Evolutionary conservation across 1,140 invertebrate genomes (phyloP).

Genomic region (Habropoda laboriosa): DNA sequence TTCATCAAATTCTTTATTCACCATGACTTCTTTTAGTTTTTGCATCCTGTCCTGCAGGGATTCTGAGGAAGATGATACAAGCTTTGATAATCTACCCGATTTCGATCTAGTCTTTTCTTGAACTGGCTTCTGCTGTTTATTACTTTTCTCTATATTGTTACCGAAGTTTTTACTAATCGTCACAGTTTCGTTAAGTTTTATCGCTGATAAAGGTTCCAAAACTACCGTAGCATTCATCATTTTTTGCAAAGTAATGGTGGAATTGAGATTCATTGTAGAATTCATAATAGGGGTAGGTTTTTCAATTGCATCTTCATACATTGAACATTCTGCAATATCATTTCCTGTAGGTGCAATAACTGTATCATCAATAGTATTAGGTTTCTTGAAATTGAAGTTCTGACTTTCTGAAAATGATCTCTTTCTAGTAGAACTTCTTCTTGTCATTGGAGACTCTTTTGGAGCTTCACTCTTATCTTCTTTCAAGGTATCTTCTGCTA

Average conservation of each 20-base stretch:
- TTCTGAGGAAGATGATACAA: neutral
- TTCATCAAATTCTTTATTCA: conserved; percentile 58
- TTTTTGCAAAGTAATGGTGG: conserved; percentile 63
- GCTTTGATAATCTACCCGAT: neutral
- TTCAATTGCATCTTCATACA: conserved; percentile 78
- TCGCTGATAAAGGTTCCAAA: conserved; percentile 62
- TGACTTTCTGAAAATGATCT: neutral
- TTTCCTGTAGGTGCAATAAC: conserved; percentile 48
- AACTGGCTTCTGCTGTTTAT: conserved; percentile 24
- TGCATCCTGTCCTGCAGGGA: conserved; percentile 34
- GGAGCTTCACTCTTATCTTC: neutral
- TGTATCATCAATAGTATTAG: conserved; percentile 62
- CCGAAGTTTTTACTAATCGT: conserved; percentile 47
- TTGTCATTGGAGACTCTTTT: neutral
- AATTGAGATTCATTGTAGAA: conserved; percentile 76
- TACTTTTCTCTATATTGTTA: neutral
- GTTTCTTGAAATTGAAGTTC: neutral
- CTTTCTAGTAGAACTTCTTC: conserved; percentile 1
- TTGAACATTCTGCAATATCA: conserved; percentile 70
- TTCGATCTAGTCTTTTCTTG: neutral
- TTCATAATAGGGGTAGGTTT: conserved; percentile 75
- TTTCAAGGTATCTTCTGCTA: neutral
- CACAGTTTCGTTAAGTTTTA: conserved; percentile 69
- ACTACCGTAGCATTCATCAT: conserved; percentile 73
- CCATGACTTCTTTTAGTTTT: conserved; percentile 32